These are phyloP conservation scores for Argynnis bischoffii DNA, from an alignment of 2,888 invertebrate genomes.

Conservation along the genomic window DNA sequence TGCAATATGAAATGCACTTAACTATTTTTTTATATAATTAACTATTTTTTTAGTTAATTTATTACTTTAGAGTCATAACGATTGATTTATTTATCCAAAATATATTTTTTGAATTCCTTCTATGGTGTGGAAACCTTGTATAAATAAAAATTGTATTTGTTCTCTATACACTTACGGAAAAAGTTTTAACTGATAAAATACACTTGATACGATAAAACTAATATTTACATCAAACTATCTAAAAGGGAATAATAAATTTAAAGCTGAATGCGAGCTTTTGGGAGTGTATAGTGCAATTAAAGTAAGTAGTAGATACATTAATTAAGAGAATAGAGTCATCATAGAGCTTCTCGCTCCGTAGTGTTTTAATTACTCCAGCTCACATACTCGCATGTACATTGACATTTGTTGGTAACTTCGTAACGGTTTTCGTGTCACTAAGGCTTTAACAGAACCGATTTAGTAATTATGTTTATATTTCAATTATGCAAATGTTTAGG, in stretches of 20 bases:
- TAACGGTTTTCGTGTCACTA: conserved; percentile 18
- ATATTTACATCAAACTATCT: conserved; percentile 36
- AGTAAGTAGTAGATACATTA: conserved; percentile 37
- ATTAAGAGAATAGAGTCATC: conserved; percentile 39
- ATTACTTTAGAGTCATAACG: too few relatives aligned
- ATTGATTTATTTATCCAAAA: too few relatives aligned
- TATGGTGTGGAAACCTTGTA: not conserved
- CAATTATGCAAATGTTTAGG: too few relatives aligned
- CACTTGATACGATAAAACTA: conserved; percentile 36
- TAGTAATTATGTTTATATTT: too few relatives aligned
- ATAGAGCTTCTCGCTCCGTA: conserved; percentile 29
- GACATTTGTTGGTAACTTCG: conserved; percentile 29
- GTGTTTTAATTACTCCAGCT: conserved; percentile 38
- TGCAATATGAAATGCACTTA: too few relatives aligned
- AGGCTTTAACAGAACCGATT: not conserved
- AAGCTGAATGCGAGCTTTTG: conserved; percentile 34
- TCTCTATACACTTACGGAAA: not conserved
- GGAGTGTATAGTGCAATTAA: conserved; percentile 32
- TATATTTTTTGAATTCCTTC: too few relatives aligned
- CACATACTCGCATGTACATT: conserved; percentile 8
- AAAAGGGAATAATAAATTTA: conserved; percentile 28
- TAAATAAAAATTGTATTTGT: conserved; percentile 1
- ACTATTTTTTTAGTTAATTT: too few relatives aligned
- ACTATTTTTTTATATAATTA: too few relatives aligned
- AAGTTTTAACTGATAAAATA: conserved; percentile 32